These are phyloP conservation scores for Yponomeuta cagnagella DNA, from an alignment of 2,888 invertebrate species.

Conservation along the genomic window DNA sequence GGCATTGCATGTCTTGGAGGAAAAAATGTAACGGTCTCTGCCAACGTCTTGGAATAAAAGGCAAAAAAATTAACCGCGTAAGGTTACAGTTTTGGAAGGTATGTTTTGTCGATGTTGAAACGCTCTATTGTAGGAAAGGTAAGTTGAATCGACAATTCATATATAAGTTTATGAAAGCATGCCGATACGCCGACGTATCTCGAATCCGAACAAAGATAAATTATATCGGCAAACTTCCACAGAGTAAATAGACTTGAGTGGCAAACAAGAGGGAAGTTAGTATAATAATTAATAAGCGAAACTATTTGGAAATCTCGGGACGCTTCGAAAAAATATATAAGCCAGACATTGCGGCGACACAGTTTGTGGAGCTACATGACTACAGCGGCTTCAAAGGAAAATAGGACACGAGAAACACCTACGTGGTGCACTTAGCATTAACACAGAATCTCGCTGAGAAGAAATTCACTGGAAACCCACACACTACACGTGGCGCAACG, in stretches of 20 bases:
- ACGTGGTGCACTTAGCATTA: conserved; percentile 40
- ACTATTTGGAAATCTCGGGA: neutral
- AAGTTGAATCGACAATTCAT: neutral
- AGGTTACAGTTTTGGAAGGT: neutral
- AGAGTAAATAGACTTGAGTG: neutral
- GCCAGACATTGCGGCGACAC: conserved; percentile 30
- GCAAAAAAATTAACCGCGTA: neutral
- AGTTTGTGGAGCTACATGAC: conserved; percentile 29
- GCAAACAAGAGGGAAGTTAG: neutral
- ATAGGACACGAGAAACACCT: conserved; percentile 52
- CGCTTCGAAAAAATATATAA: conserved; percentile 4
- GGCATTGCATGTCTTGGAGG: neutral
- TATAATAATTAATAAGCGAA: neutral
- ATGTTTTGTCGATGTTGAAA: neutral
- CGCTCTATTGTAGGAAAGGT: neutral
- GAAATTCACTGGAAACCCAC: conserved; percentile 19
- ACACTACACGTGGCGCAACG: conserved; percentile 12
- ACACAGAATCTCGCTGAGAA: conserved; percentile 31
- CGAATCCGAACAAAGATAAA: neutral
- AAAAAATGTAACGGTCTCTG: neutral
- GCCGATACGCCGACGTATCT: neutral
- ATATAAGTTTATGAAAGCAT: neutral
- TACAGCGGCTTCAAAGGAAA: conserved; percentile 44
- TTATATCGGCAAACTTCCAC: neutral
- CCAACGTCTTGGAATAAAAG: neutral